phyloP scores from a whole-genome alignment of 2,113 vertebrate genomes.

The Nyctereutes procyonoides region DNA sequence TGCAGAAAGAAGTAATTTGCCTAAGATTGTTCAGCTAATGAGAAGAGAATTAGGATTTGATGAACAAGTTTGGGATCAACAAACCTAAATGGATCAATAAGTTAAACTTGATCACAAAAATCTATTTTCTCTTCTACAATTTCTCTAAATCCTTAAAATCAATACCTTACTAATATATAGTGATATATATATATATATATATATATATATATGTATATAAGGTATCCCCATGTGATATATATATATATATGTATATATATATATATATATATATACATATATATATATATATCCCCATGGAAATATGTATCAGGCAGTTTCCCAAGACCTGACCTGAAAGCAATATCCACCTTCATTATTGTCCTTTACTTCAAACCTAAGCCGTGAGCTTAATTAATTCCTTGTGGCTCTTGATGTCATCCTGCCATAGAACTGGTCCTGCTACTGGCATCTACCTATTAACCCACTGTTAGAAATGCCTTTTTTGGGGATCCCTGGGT shows the following conservation, averaged over 20 bases:
- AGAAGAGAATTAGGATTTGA: neutral
- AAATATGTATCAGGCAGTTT: neutral
- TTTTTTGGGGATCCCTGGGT: too few species aligned
- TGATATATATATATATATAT: too few species aligned
- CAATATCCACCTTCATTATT: neutral
- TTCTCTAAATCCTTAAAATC: neutral
- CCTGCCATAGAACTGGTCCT: neutral
- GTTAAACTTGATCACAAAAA: neutral
- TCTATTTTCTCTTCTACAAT: neutral
- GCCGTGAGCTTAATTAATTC: neutral
- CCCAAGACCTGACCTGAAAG: neutral
- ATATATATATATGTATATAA: too few species aligned
- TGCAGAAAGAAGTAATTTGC: neutral
- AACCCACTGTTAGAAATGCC: neutral
- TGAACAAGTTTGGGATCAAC: neutral
- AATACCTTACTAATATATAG: neutral
- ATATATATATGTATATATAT: too few species aligned
- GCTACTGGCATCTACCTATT: neutral
- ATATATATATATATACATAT: too few species aligned
- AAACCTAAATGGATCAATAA: neutral
- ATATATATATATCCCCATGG: too few species aligned
- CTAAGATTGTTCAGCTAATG: neutral
- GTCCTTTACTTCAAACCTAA: neutral
- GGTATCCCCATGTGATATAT: too few species aligned
- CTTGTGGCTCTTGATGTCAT: neutral